phyloP scores from a whole-genome alignment of 2,888 invertebrate genomes.

The Himalopsyche kuldschensis region DNA sequence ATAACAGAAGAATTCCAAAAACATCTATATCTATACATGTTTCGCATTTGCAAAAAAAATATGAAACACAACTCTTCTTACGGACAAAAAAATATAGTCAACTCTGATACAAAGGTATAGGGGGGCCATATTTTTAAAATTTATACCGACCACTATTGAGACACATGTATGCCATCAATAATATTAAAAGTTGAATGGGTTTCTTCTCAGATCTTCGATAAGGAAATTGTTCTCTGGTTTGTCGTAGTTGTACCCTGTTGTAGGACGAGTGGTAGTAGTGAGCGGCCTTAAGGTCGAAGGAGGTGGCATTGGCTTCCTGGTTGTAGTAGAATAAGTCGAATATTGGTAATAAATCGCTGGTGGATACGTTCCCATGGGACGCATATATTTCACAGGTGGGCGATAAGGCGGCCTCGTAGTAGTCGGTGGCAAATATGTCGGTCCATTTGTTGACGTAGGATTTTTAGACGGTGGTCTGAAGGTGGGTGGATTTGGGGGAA shows the following conservation, averaged over 20 bases:
- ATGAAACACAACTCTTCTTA: neutral
- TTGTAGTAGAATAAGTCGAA: slow-evolving; percentile 12
- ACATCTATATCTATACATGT: neutral
- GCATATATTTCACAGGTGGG: slow-evolving; percentile 12
- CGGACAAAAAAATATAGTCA: neutral
- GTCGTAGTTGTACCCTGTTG: slow-evolving; percentile 15
- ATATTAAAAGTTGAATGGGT: neutral
- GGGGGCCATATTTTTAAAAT: neutral
- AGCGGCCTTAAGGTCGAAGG: slow-evolving; percentile 18
- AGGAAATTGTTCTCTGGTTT: slow-evolving; percentile 5
- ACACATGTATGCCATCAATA: neutral
- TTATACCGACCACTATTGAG: neutral
- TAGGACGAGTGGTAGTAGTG: slow-evolving; percentile 8
- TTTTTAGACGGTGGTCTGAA: neutral
- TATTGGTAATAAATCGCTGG: slow-evolving; percentile 8
- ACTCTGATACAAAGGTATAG: neutral
- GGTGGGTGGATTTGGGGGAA: neutral
- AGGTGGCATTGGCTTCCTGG: slow-evolving; percentile 10
- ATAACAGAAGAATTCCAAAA: neutral
- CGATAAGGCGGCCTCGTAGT: slow-evolving; percentile 12
- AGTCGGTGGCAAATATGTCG: slow-evolving; percentile 29
- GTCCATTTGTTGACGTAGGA: slow-evolving; percentile 16
- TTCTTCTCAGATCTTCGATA: neutral
- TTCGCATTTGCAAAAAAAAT: neutral
- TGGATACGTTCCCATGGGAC: slow-evolving; percentile 18